Base-by-base conservation (phyloP, 2,113 vertebrate species). In the Beaufortia kweichowensis region DNA sequence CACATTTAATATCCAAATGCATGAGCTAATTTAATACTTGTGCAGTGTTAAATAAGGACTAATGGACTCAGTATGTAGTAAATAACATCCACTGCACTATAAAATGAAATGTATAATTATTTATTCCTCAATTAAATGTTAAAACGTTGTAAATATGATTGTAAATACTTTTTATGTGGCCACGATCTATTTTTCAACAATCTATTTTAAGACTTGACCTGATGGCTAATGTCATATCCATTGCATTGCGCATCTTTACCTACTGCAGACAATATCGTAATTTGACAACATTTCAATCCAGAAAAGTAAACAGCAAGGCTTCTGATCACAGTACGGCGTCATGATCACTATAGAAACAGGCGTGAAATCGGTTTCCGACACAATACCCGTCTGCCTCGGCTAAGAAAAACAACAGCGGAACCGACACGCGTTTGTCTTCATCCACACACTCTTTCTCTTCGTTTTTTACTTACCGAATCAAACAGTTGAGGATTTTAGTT, bases 401-500 rank as follows among this genome's bases (percentile, higher is more conserved):
- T 68, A 43, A 61, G 72, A 56, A 62, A 69, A 70, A 31, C 76
- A 57, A 35, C 59, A 33, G 46, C 29, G 62, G 21, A 61, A 35
- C 17, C 23, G 43, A 62, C 39, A 17, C 63, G 10, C 56, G 21
- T 74, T 61, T 23, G 23, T 39, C 57, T 48, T 61, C 35, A 61
- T 15, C 9, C 24, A 48, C 11, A 59, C 17, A 53, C 72, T 46
- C 39, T 71, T 61, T 31, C 35, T 7, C 17, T 33, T 15, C 28
- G 50, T 28, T 31, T 59, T 41, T 8, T 23, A 10, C 81, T 76
- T 76, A 82, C 81, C 77, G 26, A 62, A 23, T 21, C 39, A 6
- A 65, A 39, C 3, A 41, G 19, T 43, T 9, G 24, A 24, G 55
- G 9, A 35, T 60, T 71, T 33, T 5, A 3, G 46, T 28, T 39